Percentiles rank a stretch among this genome's conserved stretches.
Evolutionary conservation across 2,797 vertebrate species (phyloP).

Genomic region (Psittacula derbiana): DNA sequence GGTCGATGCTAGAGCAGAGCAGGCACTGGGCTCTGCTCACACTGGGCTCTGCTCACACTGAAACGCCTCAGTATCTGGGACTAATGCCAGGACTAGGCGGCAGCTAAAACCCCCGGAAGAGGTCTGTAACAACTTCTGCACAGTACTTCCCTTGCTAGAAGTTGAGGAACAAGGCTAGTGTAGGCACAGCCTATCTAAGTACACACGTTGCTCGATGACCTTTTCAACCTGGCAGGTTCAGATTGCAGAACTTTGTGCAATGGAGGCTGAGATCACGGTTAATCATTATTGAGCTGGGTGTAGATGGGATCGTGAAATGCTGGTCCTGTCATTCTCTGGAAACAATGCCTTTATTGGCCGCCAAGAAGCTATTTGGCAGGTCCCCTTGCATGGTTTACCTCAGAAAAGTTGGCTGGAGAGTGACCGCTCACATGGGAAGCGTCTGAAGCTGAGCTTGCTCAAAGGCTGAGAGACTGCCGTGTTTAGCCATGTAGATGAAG

Average conservation of each 20-base stretch:
- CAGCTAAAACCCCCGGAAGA: neutral
- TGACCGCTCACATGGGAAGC: neutral
- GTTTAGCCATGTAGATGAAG: neutral
- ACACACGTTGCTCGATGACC: neutral
- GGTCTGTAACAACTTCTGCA: neutral
- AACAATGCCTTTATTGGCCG: constrained; percentile 4
- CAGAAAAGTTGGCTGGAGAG: neutral
- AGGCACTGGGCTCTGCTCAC: neutral
- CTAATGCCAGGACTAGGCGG: neutral
- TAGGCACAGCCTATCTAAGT: constrained; percentile 5
- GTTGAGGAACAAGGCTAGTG: neutral
- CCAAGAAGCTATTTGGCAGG: constrained; percentile 13
- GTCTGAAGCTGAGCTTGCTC: neutral
- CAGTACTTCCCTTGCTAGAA: neutral
- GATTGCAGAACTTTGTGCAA: neutral
- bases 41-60: neutral
- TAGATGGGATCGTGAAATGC: neutral
- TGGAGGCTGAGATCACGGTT: neutral
- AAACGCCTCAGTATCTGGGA: neutral
- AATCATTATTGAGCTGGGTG: neutral
- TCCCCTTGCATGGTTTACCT: neutral
- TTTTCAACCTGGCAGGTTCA: neutral
- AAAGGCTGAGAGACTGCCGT: neutral
- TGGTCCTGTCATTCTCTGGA: constrained; percentile 5
- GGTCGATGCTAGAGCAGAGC: neutral